These are phyloP conservation scores for mouse (Mus musculus) DNA, from an alignment of 2,113 vertebrate genomes.

Conservation along the genomic window GRCm39 chr7:77517501-77518000, in stretches of 20 bases:
- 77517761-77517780: slow-evolving; percentile 62
- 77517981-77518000: not conserved
- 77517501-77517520: slow-evolving; percentile 79
- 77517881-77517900: slow-evolving; percentile 63
- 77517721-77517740: slow-evolving; percentile 70
- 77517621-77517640: slow-evolving; percentile 66
- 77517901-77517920: not conserved
- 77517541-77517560: slow-evolving; percentile 77
- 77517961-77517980: rapidly evolving
- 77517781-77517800: slow-evolving; percentile 61
- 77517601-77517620: slow-evolving; percentile 81
- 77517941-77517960: not conserved
- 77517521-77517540: slow-evolving; percentile 77
- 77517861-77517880: slow-evolving; percentile 66
- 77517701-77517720: slow-evolving; percentile 52
- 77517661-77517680: slow-evolving; percentile 82
- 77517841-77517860: slow-evolving; percentile 57
- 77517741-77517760: slow-evolving; percentile 65
- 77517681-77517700: slow-evolving; percentile 76
- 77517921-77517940: not conserved
- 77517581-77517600: slow-evolving; percentile 73
- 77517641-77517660: slow-evolving; percentile 70
- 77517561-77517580: slow-evolving; percentile 80
- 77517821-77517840: slow-evolving; percentile 39
- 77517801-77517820: slow-evolving; percentile 50